These are phyloP conservation scores for Crypturellus undulatus DNA, from an alignment of 2,113 vertebrate genomes.

Conservation along the genomic window DNA sequence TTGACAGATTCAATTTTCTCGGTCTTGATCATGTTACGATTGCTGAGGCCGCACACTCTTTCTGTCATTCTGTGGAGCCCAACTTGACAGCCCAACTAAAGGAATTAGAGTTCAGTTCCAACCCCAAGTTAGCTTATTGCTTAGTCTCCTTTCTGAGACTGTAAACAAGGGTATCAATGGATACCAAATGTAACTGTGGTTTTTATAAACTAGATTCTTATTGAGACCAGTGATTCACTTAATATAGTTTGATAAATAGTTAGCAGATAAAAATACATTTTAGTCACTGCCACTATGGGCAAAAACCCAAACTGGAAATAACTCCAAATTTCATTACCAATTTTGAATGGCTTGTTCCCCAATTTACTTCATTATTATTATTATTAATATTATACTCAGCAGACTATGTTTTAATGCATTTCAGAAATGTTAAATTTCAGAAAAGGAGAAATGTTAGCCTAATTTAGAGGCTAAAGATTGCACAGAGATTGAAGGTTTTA, in stretches of 20 bases:
- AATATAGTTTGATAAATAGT: not conserved
- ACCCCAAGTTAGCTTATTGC: not conserved
- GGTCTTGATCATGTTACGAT: not conserved
- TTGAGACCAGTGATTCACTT: not conserved
- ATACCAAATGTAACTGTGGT: constrained; percentile 58
- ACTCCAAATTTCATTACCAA: not conserved
- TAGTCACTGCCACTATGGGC: not conserved
- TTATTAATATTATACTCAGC: not conserved
- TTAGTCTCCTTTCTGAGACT: not conserved
- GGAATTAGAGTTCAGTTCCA: constrained; percentile 16
- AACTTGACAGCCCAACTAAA: constrained; percentile 16
- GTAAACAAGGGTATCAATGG: constrained; percentile 43
- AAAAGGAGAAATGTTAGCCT: not conserved
- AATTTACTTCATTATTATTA: not conserved
- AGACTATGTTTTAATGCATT: not conserved
- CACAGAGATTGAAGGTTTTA: not conserved
- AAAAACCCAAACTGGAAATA: not conserved
- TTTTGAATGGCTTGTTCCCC: not conserved
- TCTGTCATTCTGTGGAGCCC: not conserved
- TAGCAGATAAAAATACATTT: not conserved
- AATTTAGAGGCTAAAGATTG: not conserved
- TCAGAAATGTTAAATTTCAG: not conserved
- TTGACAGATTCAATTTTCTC: not conserved
- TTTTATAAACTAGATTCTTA: constrained; percentile 23
- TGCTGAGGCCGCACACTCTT: not conserved